Evolutionary conservation across 2,113 vertebrate genomes (phyloP), one percentile per base, ranked within the genome.

Genomic region (Excalfactoria chinensis): DNA sequence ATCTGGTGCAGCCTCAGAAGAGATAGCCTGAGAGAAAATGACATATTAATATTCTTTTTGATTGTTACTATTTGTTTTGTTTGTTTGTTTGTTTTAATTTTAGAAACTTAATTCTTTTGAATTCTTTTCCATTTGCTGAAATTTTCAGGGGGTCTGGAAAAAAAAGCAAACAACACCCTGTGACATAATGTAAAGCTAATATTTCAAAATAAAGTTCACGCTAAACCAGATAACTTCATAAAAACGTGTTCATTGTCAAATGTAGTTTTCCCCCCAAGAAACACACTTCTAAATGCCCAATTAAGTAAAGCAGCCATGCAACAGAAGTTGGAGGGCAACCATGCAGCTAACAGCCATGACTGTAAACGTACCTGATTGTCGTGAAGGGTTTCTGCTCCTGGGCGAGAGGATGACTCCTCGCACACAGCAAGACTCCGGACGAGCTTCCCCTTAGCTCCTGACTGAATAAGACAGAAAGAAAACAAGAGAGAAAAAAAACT

Each of bases 341-440:
- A 97, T 97, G 98, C 97, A 97, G 32, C n/a, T 80, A 80, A 84
- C 12, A 56, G 60, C 80, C 88, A 84, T 6, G 75, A 86, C 18
- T 66, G 85, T 91, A 95, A 69, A 35, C 28, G 34, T 98, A 99
- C 99, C 98, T 98, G 98, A 91, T 95, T 97, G 67, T 98, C 98
- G 86, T 98, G 97, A 84, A 98, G 95, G 88, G 76, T 95, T 88
- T 99, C 98, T 1, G 97, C 96, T 94, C 94, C 97, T 0, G 95
- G 88, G 74, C 97, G 97, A 85, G 97, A 95, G 20, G 95, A 95
- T 28, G 98, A 97, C 46, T 99, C 99, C 87, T 99, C 99, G 73
- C 98, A 99, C 56, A 99, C 97, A 72, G 99, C 99, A 78, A 97
- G 97, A 40, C 98, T 98, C 63, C 99, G 98, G 46, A 98, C 97